Base-by-base conservation (phyloP, 2,888 invertebrate genomes). In the Timandra comae region DNA sequence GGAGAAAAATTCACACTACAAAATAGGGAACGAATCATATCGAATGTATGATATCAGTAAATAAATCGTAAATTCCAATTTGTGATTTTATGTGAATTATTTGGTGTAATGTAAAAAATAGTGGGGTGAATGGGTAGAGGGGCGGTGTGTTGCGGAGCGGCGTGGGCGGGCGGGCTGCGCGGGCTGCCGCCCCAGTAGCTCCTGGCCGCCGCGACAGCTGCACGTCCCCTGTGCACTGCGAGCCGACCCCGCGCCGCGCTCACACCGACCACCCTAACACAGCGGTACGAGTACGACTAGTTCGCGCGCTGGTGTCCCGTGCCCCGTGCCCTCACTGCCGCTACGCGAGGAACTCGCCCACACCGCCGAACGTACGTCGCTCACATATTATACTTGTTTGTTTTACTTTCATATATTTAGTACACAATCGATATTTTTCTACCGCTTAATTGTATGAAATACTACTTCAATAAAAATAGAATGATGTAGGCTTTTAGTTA, bases 91-190 rank as follows among this genome's bases (percentile, higher is more conserved):
- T 56, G 40, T 41, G 40, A 58, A 56, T 58, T 52, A 58, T 63
- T 63, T 48, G 56, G 64, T 64, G 67, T 64, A 66, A 71, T 68
- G 69, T 69, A 67, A 71, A 74, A 73, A 70, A 74, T 72, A 70
- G 73, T 69, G 63, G 73, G 74, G 73, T 63, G 71, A 72, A 75
- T 72, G 66, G 68, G 69, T 52, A 54, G 55, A 53, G 30, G 36
- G 63, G 69, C 70, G 70, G 29, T 30, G 32, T 27, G 75, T 65
- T 55, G 63, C 65, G 59, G 57, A 54, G 63, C 62, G 63, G 60
- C 52, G 46, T 49, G 29, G 33, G 40, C 35, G 52, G 74, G 73
- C 72, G 74, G 75, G 67, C 56, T 59, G 65, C 63, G 65, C 62
- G 63, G 55, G 49, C 55, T 48, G 49, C 52, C 58, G 60, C 51